Evolutionary conservation across 1,140 invertebrate species (phyloP).

Genomic region (Drosophila elegans): DNA sequence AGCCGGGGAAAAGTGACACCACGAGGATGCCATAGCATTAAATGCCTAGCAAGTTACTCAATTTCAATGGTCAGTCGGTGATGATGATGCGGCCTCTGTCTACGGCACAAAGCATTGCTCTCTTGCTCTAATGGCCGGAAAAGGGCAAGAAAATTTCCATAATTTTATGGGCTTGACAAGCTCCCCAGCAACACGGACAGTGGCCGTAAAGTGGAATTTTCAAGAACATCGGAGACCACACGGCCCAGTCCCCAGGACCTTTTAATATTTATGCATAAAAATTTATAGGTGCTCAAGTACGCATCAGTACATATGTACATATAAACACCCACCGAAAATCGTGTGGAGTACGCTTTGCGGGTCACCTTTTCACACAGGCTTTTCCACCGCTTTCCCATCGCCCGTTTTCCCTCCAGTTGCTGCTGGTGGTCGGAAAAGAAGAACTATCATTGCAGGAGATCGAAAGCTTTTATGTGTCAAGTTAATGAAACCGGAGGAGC

Average conservation of each 20-base stretch:
- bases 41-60: slow-evolving; percentile 41
- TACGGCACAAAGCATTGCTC: not conserved
- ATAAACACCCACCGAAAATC: slow-evolving; percentile 25
- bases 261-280: slow-evolving; percentile 81
- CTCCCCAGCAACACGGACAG: slow-evolving; percentile 28
- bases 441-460: slow-evolving; percentile 53
- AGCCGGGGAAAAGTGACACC: slow-evolving; percentile 46
- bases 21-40: slow-evolving; percentile 44
- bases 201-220: slow-evolving; percentile 68
- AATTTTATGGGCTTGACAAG: slow-evolving; percentile 77
- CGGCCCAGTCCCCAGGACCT: not conserved
- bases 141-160: slow-evolving; percentile 77
- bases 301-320: slow-evolving; percentile 71
- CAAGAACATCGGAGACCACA: slow-evolving; percentile 58
- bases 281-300: slow-evolving; percentile 79
- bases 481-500: slow-evolving; percentile 45
- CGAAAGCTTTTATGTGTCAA: slow-evolving; percentile 53
- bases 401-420: not conserved
- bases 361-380: slow-evolving; percentile 19
- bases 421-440: not conserved
- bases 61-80: slow-evolving; percentile 38
- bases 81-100: not conserved
- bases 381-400: not conserved
- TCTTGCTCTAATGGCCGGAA: slow-evolving; percentile 60
- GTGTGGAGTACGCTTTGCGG: not conserved